Evolutionary conservation across 2,113 vertebrate species (phyloP), one percentile per base, ranked within the genome.

Genomic region (Sardina pilchardus): DNA sequence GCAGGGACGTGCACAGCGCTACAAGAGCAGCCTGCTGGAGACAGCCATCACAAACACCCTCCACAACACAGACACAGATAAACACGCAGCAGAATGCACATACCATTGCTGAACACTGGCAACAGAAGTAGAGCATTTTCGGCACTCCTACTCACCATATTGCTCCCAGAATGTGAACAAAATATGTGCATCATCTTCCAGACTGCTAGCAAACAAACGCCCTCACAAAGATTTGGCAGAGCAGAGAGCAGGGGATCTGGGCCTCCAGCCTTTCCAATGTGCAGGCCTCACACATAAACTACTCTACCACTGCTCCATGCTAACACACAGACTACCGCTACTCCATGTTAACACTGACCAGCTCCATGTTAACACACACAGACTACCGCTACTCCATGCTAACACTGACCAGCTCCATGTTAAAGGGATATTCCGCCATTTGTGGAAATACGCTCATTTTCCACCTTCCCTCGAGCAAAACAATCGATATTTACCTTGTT

Each of bases 131-230:
- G 21, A 63, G 5, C 4, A 24, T 63, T 10, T 78, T 16, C 3
- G 3, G 2, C 71, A 67, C 63, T 67, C 63, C 63, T 67, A 67
- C 63, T 78, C 81, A 82, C 81, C 81, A 82, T 82, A 82, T 82
- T 82, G 81, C 42, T 78, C 16, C 71, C 71, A 78, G 71, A 44
- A 43, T 24, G 26, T 82, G 81, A 82, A 21, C 43, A 24, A 30
- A 82, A 30, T 45, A 14, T 47, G 19, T 6, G 39, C 36, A 81
- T 78, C 30, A 78, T 78, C 71, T 78, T 17, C 4, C 71, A 17
- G 34, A 14, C 71, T 78, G 71, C 36, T 34, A 36, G n/a, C 63
- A 67, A 67, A 67, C 59, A 36, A 36, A 36, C 26, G 39, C 12
- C 71, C 30, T 78, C 71, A 34, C 71, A 78, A 2, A 10, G 16